A percentile compares a stretch with the other conserved stretches of the same genome.
Conservation (phyloP, 2,113 vertebrate genomes). For the Pavo muticus region DNA sequence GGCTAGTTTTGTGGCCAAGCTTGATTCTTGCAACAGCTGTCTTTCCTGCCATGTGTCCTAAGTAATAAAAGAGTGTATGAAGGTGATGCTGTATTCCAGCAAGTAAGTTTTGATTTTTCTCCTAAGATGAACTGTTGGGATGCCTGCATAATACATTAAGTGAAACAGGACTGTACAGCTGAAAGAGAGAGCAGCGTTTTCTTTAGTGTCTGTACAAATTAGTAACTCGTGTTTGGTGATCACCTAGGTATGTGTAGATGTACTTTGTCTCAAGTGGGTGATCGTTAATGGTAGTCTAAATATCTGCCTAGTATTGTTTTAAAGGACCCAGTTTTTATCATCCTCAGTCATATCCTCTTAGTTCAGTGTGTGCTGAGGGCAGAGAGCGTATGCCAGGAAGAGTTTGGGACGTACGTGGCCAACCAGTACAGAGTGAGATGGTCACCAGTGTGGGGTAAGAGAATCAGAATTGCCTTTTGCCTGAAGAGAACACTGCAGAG, state of each 20-base stretch:
- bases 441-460: not conserved
- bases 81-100: not conserved
- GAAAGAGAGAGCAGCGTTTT: not conserved
- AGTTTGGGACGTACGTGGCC: not conserved
- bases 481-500: not conserved
- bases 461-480: not conserved
- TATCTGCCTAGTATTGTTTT: not conserved
- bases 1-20: not conserved
- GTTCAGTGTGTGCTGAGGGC: not conserved
- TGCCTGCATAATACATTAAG: not conserved
- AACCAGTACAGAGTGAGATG: not conserved
- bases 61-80: not conserved
- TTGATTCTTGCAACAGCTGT: not conserved
- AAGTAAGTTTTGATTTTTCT: not conserved
- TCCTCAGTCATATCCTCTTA: not conserved
- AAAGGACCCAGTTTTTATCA: not conserved
- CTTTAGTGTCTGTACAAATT: not conserved
- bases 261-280: not conserved
- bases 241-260: not conserved
- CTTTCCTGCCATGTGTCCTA: not conserved
- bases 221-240: not conserved
- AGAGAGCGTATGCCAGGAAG: not conserved
- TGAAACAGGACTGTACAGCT: not conserved
- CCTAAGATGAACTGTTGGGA: not conserved
- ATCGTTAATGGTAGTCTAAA: not conserved